Evolutionary conservation across 2,113 vertebrate genomes (phyloP).

Genomic region (Planiliza haematocheilus): DNA sequence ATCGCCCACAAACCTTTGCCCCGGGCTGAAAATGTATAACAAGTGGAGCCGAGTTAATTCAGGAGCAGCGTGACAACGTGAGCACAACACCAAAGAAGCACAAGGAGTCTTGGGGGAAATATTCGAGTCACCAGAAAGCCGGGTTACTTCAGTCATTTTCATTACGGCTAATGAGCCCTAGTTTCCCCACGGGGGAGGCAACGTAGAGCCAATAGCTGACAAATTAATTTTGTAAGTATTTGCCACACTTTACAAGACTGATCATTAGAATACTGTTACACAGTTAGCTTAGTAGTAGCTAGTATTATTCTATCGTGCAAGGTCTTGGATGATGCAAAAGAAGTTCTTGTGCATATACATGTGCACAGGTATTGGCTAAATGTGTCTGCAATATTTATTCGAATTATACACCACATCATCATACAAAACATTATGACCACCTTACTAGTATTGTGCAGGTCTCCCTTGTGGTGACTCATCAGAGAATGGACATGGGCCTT

Average conservation of each 20-base stretch:
- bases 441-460: no score
- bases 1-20: neutral
- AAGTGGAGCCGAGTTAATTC: neutral
- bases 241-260: slow-evolving; percentile 7
- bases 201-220: slow-evolving; percentile 41
- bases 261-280: slow-evolving; percentile 16
- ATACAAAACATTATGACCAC: no score
- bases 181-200: slow-evolving; percentile 37
- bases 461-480: no score
- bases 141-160: slow-evolving; percentile 58
- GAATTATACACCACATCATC: no score
- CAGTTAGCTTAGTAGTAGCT: neutral
- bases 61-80: neutral
- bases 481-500: no score
- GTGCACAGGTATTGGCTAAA: no score
- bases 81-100: slow-evolving; percentile 1
- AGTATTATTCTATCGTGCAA: no score
- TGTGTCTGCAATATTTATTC: no score
- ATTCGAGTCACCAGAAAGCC: slow-evolving; percentile 31
- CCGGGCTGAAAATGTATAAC: neutral
- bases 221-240: slow-evolving; percentile 35
- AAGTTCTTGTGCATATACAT: no score
- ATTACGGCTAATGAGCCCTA: slow-evolving; percentile 57
- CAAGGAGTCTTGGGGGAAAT: slow-evolving; percentile 59
- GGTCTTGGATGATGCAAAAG: no score